These are phyloP conservation scores for Metopia argyrocephala DNA, from an alignment of 2,888 invertebrate genomes.

Conservation along the genomic window DNA sequence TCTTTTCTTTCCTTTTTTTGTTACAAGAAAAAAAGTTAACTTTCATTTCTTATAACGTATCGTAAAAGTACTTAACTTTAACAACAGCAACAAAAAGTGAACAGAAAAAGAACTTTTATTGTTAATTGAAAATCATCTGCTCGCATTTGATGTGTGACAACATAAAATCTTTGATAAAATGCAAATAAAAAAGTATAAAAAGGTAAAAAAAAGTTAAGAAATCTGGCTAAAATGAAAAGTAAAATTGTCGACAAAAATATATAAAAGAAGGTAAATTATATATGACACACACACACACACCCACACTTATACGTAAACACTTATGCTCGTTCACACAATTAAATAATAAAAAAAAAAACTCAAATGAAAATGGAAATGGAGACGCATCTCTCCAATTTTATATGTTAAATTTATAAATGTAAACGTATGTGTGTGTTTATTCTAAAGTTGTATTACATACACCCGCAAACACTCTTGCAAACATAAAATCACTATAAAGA, in stretches of 20 bases:
- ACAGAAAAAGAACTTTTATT: slow-evolving; percentile 40
- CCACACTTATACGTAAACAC: not conserved
- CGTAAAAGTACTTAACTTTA: not conserved
- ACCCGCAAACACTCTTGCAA: too few species aligned
- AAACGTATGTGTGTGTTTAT: not conserved
- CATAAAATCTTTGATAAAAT: slow-evolving; percentile 37
- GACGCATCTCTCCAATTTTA: not conserved
- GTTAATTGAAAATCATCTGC: slow-evolving; percentile 54
- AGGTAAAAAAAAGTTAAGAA: not conserved
- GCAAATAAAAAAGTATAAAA: slow-evolving; percentile 30
- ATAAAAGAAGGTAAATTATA: slow-evolving; percentile 3
- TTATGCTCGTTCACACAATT: not conserved
- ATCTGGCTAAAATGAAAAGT: not conserved
- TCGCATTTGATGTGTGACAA: slow-evolving; percentile 43
- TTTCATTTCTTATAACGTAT: not conserved
- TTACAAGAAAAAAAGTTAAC: not conserved
- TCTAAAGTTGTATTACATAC: not conserved
- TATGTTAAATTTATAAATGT: not conserved
- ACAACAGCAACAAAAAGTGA: not conserved
- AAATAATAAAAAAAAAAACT: not conserved
- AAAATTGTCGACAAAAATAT: not conserved
- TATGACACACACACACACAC: not conserved
- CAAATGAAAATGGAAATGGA: not conserved
- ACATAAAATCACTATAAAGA: not conserved
- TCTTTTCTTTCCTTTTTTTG: too few species aligned